Conservation (phyloP, 2,888 invertebrate species). For the Pyrrhia umbra region DNA sequence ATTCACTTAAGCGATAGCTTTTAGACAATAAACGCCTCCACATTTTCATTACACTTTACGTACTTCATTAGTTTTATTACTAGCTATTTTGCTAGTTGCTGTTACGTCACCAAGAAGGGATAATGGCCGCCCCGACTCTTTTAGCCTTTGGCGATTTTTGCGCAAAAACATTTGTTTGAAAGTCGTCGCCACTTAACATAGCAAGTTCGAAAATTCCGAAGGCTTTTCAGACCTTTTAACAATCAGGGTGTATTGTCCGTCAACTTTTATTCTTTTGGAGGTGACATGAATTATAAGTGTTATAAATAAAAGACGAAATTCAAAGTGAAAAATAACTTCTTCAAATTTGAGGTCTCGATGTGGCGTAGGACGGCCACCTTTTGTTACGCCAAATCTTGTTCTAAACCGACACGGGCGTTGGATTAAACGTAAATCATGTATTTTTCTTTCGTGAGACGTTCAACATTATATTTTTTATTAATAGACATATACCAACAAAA, state of each 20-base stretch:
- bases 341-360: neutral
- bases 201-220: conserved; percentile 23
- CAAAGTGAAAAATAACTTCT: neutral
- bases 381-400: neutral
- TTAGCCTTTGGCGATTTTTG: conserved; percentile 27
- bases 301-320: neutral
- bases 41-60: conserved; percentile 57
- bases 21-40: conserved; percentile 55
- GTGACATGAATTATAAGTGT: conserved; percentile 25
- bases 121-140: conserved; percentile 42
- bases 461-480: too few relatives aligned
- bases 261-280: conserved; percentile 17
- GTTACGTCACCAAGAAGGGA: conserved; percentile 51
- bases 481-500: neutral
- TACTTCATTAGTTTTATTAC: conserved; percentile 63
- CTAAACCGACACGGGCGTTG: too few relatives aligned
- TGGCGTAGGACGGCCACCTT: neutral
- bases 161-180: conserved; percentile 50
- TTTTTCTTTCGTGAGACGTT: too few relatives aligned
- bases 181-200: conserved; percentile 31
- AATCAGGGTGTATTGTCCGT: conserved; percentile 26
- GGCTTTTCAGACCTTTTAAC: conserved; percentile 20
- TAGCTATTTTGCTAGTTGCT: conserved; percentile 40
- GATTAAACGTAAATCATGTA: too few relatives aligned
- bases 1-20: conserved; percentile 46